Base-by-base conservation (phyloP, 2,113 vertebrate genomes). In the Calcarius ornatus region DNA sequence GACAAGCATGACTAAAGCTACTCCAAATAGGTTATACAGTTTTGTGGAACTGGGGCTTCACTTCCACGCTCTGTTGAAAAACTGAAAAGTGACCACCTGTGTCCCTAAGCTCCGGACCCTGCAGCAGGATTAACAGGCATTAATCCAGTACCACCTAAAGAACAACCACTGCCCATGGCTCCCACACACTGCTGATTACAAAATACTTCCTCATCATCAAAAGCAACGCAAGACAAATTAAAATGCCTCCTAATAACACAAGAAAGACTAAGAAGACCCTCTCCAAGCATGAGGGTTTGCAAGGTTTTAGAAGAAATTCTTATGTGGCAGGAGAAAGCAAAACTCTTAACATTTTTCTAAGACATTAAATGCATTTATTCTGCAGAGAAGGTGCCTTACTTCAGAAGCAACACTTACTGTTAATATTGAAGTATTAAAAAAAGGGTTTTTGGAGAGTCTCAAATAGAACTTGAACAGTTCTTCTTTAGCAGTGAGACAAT, bases 51-150 rank as follows among this genome's bases (percentile, higher is more conserved):
- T 30, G 8, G 9, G 37, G n/a, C 17, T 82, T 65, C 27, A 31
- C 28, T 20, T 79, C 27, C 24, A 25, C 0, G 0, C n/a, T 51
- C n/a, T 0, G 0, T 20, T 8, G 9, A 33, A 69, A 73, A 65
- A 43, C n/a, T 20, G 15, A 12, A 4, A 45, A 70, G 33, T 28
- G 35, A 57, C 35, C 15, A 37, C 6, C 12, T 0, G 0, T 20
- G 23, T 65, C 45, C 25, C 56, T n/a, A 45, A 10, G 42, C 23
- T 40, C 42, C n/a, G 53, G 33, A 43, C 23, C 31, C 50, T 42
- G 18, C 47, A 79, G 35, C 57, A 79, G 11, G 9, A 66, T 15
- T 15, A 84, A 30, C 8, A 76, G n/a, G 12, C n/a, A 79, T 3
- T 61, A 43, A 71, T 33, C 33, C 53, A 92, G 19, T 43, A 71